These are phyloP conservation scores for Nomia melanderi DNA, from an alignment of 1,140 invertebrate genomes.

Conservation along the genomic window DNA sequence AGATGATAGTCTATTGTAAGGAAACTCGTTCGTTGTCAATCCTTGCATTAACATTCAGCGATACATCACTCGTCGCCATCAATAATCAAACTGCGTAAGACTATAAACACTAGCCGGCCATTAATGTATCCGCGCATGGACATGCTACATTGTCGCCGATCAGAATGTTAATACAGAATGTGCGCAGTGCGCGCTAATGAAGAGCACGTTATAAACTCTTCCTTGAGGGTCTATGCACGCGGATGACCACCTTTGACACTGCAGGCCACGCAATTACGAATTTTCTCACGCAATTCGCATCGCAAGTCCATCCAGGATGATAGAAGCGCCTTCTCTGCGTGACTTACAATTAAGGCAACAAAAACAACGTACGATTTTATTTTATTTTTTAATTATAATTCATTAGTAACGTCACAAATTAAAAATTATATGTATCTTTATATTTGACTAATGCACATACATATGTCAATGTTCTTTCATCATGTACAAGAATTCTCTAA, in stretches of 20 bases:
- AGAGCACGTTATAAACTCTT: conserved; percentile 20
- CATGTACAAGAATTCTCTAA: no score
- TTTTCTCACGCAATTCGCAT: conserved; percentile 52
- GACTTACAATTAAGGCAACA: conserved; percentile 1
- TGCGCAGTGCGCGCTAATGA: conserved; percentile 4
- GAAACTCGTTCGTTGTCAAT: not conserved
- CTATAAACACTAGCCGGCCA: not conserved
- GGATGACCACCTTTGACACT: conserved; percentile 55
- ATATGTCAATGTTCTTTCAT: no score
- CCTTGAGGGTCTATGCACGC: conserved; percentile 36
- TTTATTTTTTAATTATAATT: no score
- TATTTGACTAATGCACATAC: no score
- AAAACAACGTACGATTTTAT: no score
- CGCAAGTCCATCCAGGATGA: not conserved
- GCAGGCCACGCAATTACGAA: conserved; percentile 63
- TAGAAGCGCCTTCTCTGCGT: not conserved
- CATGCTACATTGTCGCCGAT: conserved; percentile 11
- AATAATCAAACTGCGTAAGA: conserved; percentile 1
- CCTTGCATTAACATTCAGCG: not conserved
- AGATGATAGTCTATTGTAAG: not conserved
- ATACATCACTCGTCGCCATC: not conserved
- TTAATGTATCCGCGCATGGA: conserved; percentile 1
- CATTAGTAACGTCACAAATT: no score
- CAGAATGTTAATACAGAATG: conserved; percentile 39
- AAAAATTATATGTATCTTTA: no score